These are phyloP conservation scores for Gisinianus flammeolus DNA, from an alignment of 2,888 invertebrate genomes.

Conservation along the genomic window DNA sequence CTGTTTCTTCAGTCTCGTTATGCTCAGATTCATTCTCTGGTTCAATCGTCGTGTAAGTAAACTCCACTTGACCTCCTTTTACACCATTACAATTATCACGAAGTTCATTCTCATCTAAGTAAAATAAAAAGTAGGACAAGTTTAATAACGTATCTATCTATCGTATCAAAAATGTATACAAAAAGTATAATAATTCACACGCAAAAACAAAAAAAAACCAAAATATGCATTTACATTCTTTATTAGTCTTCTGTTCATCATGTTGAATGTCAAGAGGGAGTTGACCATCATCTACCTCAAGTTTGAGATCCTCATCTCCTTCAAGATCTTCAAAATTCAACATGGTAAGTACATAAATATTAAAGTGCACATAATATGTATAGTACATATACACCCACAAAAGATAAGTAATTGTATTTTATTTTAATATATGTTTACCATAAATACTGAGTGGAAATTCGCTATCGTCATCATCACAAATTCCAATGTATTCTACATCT, in stretches of 20 bases:
- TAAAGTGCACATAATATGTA: not conserved
- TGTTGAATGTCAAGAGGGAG: not conserved
- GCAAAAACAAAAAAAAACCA: no score
- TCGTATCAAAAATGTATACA: no score
- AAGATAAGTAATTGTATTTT: not conserved
- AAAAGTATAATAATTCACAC: no score
- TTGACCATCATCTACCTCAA: not conserved
- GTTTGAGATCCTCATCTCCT: not conserved
- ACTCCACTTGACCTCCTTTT: not conserved
- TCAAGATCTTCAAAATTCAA: not conserved
- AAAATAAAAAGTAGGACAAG: no score
- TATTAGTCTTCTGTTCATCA: not conserved
- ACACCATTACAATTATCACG: not conserved
- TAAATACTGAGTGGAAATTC: constrained; percentile 31
- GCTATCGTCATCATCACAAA: not conserved
- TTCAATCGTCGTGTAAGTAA: not conserved
- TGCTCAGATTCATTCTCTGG: not conserved
- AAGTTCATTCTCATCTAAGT: not conserved
- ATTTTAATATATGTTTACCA: constrained; percentile 3
- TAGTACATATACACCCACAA: not conserved
- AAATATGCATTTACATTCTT: not conserved
- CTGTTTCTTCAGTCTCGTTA: not conserved
- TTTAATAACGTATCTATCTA: no score
- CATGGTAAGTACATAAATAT: not conserved
- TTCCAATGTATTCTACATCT: not conserved